Conservation (phyloP, 2,888 invertebrate species). For the Polymixis lichenea region DNA sequence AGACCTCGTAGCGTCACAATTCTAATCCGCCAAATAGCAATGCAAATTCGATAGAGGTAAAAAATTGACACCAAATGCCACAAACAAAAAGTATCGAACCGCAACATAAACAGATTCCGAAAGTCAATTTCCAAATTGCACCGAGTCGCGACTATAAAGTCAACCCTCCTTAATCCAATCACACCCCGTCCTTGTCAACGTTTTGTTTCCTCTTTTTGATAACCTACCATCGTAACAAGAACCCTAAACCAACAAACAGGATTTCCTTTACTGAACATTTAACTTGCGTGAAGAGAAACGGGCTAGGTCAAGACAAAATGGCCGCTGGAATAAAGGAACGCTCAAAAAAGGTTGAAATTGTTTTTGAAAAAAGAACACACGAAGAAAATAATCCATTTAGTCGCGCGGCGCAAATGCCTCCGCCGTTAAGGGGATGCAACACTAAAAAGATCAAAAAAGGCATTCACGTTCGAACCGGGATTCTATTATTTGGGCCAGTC, state of each 20-base stretch:
- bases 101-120: constrained; percentile 86
- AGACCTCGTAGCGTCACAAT: constrained; percentile 41
- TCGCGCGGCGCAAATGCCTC: constrained; percentile 87
- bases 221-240: constrained; percentile 76
- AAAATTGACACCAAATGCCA: constrained; percentile 82
- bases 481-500: constrained; percentile 88
- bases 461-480: constrained; percentile 83
- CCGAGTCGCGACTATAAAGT: constrained; percentile 87
- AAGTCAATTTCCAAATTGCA: constrained; percentile 90
- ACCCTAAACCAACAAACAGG: constrained; percentile 62
- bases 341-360: constrained; percentile 74
- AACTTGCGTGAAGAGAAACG: constrained; percentile 47
- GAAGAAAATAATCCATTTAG: constrained; percentile 91
- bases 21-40: constrained; percentile 77
- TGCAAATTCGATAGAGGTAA: constrained; percentile 78
- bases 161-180: constrained; percentile 90
- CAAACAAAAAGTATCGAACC: constrained; percentile 82
- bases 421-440: constrained; percentile 86
- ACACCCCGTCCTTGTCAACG: constrained; percentile 89
- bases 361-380: constrained; percentile 86
- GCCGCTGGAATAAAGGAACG: constrained; percentile 75
- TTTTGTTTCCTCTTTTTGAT: constrained; percentile 87
- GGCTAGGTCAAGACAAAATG: constrained; percentile 73
- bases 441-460: constrained; percentile 86
- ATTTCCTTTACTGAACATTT: constrained; percentile 18